These are phyloP conservation scores for Rhagophthalmus giganteus DNA, from an alignment of 2,888 invertebrate genomes.

Conservation along the genomic window DNA sequence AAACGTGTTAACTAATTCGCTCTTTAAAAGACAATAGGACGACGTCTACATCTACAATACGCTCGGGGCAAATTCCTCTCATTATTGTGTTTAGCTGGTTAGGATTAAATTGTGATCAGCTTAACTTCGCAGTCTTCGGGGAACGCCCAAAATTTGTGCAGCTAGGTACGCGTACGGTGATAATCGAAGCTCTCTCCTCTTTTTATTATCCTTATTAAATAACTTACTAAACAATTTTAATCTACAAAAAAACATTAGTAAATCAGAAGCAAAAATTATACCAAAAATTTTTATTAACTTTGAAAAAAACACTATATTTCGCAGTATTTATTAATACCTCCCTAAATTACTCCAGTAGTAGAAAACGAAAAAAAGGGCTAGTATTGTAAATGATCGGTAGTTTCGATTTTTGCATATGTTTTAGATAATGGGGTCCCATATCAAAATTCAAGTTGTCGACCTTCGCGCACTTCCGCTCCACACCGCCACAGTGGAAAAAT, in stretches of 20 bases:
- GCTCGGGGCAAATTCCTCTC: constrained; percentile 22
- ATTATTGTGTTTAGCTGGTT: constrained; percentile 24
- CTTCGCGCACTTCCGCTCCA: too few species aligned
- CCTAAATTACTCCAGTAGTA: too few species aligned
- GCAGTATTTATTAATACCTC: too few species aligned
- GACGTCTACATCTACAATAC: constrained; percentile 21
- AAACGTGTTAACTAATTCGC: constrained; percentile 17
- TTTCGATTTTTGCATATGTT: too few species aligned
- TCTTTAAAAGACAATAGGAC: constrained; percentile 21
- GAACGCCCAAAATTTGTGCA: constrained; percentile 17
- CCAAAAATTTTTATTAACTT: too few species aligned
- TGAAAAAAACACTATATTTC: too few species aligned
- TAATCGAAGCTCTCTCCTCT: constrained; percentile 9
- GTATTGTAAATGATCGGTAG: too few species aligned
- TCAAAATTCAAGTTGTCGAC: too few species aligned
- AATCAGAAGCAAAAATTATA: neutral
- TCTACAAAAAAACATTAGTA: neutral
- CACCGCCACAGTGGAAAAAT: too few species aligned
- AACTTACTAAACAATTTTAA: constrained; percentile 4
- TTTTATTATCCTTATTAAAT: constrained; percentile 4
- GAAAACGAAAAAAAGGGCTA: too few species aligned
- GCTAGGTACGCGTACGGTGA: constrained; percentile 2
- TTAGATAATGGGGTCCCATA: too few species aligned
- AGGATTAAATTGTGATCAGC: constrained; percentile 24
- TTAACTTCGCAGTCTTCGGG: constrained; percentile 14